Conservation (phyloP, 2,888 invertebrate species). For the Scelioninae gen. 2 region DNA sequence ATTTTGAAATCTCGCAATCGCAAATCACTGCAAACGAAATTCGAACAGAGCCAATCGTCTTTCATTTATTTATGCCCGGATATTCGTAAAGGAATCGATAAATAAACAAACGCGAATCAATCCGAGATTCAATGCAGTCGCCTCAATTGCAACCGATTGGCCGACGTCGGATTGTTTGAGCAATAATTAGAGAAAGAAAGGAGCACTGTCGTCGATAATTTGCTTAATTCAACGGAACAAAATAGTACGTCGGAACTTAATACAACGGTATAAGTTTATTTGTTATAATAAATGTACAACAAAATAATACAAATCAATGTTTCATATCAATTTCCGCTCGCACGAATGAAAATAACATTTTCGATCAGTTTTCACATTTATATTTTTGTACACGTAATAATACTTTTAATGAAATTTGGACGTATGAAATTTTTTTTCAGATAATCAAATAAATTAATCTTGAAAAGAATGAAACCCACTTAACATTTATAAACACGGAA, state of each 20-base stretch:
- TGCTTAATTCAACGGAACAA: constrained; percentile 10
- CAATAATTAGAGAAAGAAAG: constrained; percentile 22
- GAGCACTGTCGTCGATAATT: not conserved
- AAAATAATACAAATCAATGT: too few species aligned
- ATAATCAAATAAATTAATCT: constrained; percentile 43
- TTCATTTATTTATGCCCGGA: constrained; percentile 6
- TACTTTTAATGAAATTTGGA: constrained; percentile 32
- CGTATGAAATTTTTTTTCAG: constrained; percentile 21
- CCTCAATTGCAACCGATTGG: constrained; percentile 5
- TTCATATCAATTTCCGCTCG: too few species aligned
- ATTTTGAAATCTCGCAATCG: constrained; percentile 39
- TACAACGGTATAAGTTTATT: not conserved
- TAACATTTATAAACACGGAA: constrained; percentile 33
- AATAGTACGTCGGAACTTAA: not conserved
- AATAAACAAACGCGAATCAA: constrained; percentile 16
- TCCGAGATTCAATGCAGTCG: not conserved
- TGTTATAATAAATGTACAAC: too few species aligned
- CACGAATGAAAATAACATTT: constrained; percentile 25
- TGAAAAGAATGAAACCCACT: constrained; percentile 43
- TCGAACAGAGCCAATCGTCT: too few species aligned
- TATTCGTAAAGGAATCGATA: constrained; percentile 7
- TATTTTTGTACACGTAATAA: constrained; percentile 10
- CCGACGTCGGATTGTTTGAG: constrained; percentile 15
- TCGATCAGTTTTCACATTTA: constrained; percentile 11
- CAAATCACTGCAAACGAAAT: too few species aligned